Conservation (phyloP, 1,140 invertebrate genomes). For the Oncopodura yosiiana region DNA sequence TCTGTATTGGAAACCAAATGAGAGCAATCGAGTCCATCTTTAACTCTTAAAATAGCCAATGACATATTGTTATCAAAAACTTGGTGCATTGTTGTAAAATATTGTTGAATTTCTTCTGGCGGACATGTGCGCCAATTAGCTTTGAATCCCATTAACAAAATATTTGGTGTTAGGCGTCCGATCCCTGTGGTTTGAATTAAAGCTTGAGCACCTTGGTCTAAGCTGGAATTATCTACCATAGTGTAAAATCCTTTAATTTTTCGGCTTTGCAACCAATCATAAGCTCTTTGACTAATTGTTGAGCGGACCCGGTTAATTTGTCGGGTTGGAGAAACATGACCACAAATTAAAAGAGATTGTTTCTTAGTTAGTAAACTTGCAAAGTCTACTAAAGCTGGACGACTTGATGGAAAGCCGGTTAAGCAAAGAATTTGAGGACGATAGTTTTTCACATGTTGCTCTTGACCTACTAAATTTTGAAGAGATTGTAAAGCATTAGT, state of each 20-base stretch:
- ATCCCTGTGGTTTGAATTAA: slow-evolving; percentile 71
- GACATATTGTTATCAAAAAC: slow-evolving; percentile 66
- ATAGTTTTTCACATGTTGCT: slow-evolving; percentile 95
- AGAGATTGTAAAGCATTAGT: slow-evolving; percentile 79
- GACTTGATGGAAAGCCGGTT: slow-evolving; percentile 62
- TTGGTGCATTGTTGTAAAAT: slow-evolving; percentile 91
- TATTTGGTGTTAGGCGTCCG: slow-evolving; percentile 86
- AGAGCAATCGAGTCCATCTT: slow-evolving; percentile 71
- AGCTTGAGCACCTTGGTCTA: slow-evolving; percentile 69
- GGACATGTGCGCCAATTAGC: slow-evolving; percentile 69
- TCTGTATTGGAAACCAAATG: too few relatives aligned
- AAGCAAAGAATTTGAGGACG: slow-evolving; percentile 82
- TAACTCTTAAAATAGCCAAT: slow-evolving; percentile 72
- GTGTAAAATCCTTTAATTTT: slow-evolving; percentile 83
- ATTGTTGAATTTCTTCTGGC: slow-evolving; percentile 63
- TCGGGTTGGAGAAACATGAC: slow-evolving; percentile 64
- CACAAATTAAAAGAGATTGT: slow-evolving; percentile 80
- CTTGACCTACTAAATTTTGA: slow-evolving; percentile 64
- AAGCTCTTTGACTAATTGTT: slow-evolving; percentile 51
- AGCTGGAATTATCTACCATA: slow-evolving; percentile 61
- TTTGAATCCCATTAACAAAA: slow-evolving; percentile 90
- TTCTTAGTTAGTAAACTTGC: slow-evolving; percentile 85
- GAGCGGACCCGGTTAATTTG: slow-evolving; percentile 55
- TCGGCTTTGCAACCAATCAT: slow-evolving; percentile 61
- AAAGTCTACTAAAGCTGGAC: slow-evolving; percentile 81